Conservation (phyloP, 2,113 vertebrate genomes). For the Grallaria varia region DNA sequence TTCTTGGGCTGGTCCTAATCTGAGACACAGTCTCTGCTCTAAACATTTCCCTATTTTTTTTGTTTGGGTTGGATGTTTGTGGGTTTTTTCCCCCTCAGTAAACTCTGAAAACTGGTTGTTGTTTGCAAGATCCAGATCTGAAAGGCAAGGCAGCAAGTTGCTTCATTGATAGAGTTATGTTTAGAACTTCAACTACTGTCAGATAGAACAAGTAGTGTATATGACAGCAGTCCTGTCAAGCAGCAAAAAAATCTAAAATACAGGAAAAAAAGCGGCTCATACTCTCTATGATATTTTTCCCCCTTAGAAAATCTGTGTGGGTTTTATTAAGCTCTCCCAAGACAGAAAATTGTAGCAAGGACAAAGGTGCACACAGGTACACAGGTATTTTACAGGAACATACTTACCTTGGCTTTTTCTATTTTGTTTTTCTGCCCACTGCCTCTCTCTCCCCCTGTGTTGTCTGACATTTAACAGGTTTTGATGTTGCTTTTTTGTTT, state of each 20-base stretch:
- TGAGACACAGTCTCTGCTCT: not conserved
- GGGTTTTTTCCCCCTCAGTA: not conserved
- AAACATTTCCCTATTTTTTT: not conserved
- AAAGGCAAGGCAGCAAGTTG: not conserved
- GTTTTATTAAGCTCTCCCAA: not conserved
- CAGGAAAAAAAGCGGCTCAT: not conserved
- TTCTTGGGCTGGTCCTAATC: fast-evolving
- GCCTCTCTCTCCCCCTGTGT: fast-evolving
- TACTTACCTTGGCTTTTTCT: not conserved
- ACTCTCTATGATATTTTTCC: not conserved
- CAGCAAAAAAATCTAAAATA: not conserved
- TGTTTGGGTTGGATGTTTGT: too few relatives aligned
- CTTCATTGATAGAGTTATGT: not conserved
- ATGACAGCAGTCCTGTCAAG: not conserved
- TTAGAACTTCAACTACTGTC: not conserved
- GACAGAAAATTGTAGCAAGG: not conserved
- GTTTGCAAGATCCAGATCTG: not conserved
- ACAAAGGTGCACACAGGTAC: not conserved
- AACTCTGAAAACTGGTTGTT: not conserved
- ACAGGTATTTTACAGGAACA: not conserved
- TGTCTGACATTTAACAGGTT: not conserved
- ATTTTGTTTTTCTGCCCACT: not conserved
- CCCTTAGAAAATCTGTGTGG: not conserved
- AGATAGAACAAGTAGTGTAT: not conserved
- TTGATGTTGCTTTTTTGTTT: not conserved